Conservation (phyloP, 2,888 invertebrate genomes). For the Orthosia gothica region DNA sequence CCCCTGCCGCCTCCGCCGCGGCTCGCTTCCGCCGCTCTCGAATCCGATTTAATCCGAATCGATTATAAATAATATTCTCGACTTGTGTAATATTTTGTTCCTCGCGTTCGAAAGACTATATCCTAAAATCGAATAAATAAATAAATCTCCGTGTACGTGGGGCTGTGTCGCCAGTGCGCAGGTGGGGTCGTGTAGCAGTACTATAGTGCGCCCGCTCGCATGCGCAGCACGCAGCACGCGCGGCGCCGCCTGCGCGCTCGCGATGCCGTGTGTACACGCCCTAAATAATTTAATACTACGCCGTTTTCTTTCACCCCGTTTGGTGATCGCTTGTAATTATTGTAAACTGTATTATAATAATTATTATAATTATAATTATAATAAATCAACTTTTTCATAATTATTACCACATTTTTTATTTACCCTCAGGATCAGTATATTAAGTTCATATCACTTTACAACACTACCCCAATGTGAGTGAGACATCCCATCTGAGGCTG, state of each 20-base stretch:
- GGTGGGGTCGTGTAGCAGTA: constrained; percentile 54
- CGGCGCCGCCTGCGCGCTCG: constrained; percentile 71
- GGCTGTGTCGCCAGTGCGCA: constrained; percentile 73
- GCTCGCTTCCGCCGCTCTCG: constrained; percentile 89
- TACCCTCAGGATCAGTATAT: constrained; percentile 8
- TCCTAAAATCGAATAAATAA: constrained; percentile 88
- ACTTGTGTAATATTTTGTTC: constrained; percentile 91
- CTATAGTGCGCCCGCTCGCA: constrained; percentile 46
- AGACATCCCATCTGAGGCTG: background rate
- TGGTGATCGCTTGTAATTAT: constrained; percentile 92
- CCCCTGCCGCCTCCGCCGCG: constrained; percentile 78
- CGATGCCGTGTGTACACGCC: constrained; percentile 78
- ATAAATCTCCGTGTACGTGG: constrained; percentile 75
- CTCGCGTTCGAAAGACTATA: constrained; percentile 92
- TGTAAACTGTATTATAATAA: constrained; percentile 92
- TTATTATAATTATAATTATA: constrained; percentile 91
- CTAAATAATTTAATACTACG: constrained; percentile 90
- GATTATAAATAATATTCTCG: constrained; percentile 91
- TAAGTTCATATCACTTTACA: background rate
- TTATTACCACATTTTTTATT: constrained; percentile 88
- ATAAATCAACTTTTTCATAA: constrained; percentile 92
- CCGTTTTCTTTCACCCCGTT: constrained; percentile 91
- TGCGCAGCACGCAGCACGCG: constrained; percentile 48
- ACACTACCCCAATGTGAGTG: background rate
- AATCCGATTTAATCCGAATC: constrained; percentile 89